Evolutionary conservation across 2,888 invertebrate genomes (phyloP), one percentile per base, ranked within the genome.

Genomic region (Eupithecia subumbrata): DNA sequence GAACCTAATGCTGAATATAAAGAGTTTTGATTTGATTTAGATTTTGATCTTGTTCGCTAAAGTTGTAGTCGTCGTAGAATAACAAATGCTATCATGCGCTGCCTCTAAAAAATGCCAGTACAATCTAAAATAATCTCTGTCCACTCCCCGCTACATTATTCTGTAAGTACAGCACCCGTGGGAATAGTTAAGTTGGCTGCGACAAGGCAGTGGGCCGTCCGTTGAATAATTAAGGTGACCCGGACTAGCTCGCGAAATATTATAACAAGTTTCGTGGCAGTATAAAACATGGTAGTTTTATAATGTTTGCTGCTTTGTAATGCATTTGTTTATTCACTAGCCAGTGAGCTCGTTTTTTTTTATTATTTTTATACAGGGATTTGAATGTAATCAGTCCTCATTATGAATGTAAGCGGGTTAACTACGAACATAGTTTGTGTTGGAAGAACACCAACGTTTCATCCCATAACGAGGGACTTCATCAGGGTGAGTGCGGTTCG

Each of bases 171-270:
- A 80, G 82, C 82, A 85, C 87, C 83, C 84, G 75, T 78, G 87
- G 83, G 91, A 87, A 88, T 88, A 87, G 83, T 85, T 84, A 88
- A 87, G 84, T 84, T 80, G 80, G 82, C 84, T 74, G 72, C 72
- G 76, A 76, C 76, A 76, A 80, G 82, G 82, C 82, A 83, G 78
- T 84, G 83, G 84, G 83, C 84, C 84, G 84, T 86, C 83, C 79
- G 75, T 78, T 89, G 88, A 89, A 89, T 89, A 88, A 87, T 89
- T 89, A 87, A 89, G 82, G 76, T 82, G 82, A 81, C 82, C 82
- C 81, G 77, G 81, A 76, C 72, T 71, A 79, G 82, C 82, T 83
- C 81, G 80, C 83, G 78, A 84, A 85, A 85, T 86, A 82, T 83
- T 79, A 80, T 80, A 81, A 82, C 71, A 76, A 69, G 69, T 74